Conservation (phyloP, 2,113 vertebrate species). For the Parus major region DNA sequence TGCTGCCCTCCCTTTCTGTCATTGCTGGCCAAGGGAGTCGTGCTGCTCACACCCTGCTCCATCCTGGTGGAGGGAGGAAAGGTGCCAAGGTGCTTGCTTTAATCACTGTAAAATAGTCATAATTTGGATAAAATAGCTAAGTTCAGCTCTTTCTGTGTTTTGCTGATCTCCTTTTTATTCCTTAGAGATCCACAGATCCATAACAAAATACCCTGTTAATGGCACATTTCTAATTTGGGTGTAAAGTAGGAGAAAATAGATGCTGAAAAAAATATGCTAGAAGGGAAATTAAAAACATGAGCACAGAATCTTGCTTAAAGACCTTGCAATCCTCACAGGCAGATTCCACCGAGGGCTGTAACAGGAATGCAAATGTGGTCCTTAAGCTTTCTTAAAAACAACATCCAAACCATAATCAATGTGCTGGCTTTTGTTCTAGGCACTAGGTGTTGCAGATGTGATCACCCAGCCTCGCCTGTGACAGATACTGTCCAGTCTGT, state of each 20-base stretch:
- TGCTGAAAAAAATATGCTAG: not conserved
- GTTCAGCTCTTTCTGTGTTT: not conserved
- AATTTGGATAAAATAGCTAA: not conserved
- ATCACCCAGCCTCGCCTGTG: not conserved
- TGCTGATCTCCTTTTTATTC: not conserved
- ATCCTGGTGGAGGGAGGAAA: not conserved
- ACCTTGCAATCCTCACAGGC: not conserved
- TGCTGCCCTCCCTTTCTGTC: not conserved
- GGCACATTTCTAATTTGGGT: not conserved
- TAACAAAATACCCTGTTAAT: not conserved
- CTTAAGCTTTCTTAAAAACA: constrained; percentile 43
- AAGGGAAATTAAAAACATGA: constrained; percentile 12
- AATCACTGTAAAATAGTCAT: not conserved
- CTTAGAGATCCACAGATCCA: not conserved
- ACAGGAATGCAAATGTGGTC: constrained; percentile 44
- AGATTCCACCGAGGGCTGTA: constrained; percentile 30
- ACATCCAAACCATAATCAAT: constrained; percentile 40
- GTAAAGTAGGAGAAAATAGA: not conserved
- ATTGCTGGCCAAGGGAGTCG: not conserved
- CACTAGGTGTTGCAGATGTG: not conserved
- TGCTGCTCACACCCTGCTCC: not conserved
- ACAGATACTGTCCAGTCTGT: not conserved
- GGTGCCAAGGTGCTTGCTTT: not conserved
- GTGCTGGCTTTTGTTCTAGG: constrained; percentile 56
- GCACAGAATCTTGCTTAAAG: not conserved